Evolutionary conservation across 1,140 invertebrate species (phyloP), one percentile per base, ranked within the genome.

Genomic region (Ctenoplectra terminalis): DNA sequence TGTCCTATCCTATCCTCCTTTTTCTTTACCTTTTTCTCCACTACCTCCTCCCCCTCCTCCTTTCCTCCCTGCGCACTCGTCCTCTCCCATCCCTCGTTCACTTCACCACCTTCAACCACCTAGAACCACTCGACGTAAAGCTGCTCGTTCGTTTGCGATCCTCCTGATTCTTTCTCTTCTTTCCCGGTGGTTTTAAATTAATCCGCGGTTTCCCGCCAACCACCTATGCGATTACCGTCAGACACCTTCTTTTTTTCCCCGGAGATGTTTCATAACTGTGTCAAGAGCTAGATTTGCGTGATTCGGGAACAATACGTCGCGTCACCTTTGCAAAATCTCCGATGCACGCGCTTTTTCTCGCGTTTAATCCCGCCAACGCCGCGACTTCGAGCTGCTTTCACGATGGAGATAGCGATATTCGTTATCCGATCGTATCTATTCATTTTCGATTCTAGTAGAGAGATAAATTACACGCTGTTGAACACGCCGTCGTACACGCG

Each of bases 121-220:
- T 56, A 71, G 74, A 82, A 77, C 40, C 75, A 79, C 67, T 83
- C 69, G 58, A 60, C 58, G 61, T 66, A 73, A 73, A 83, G 60
- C 81, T 73, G 76, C 76, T 80, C 67, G 67, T 80, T 79, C 58
- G 48, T 82, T 79, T 83, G 50, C 78, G 71, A 81, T 81, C 71
- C 78, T 75, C 29, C 61, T 75, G 50, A 67, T 83, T 73, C 74
- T 83, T 82, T 86, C 81, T 76, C 81, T 86, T 83, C 76, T 69
- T 61, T 52, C 52, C 34, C 77, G 29, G 9, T 20, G 43, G 50
- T 76, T 69, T 84, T 79, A 75, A 82, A 83, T 80, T 85, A 75
- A 88, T 82, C 82, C 66, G 72, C 77, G 79, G 79, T 87, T 83
- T 83, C 74, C 66, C 80, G 82, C 70, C 78, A 46, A 48, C 81